These are phyloP conservation scores for Brachionus rubens DNA, from an alignment of 1,140 invertebrate species.

Conservation along the genomic window DNA sequence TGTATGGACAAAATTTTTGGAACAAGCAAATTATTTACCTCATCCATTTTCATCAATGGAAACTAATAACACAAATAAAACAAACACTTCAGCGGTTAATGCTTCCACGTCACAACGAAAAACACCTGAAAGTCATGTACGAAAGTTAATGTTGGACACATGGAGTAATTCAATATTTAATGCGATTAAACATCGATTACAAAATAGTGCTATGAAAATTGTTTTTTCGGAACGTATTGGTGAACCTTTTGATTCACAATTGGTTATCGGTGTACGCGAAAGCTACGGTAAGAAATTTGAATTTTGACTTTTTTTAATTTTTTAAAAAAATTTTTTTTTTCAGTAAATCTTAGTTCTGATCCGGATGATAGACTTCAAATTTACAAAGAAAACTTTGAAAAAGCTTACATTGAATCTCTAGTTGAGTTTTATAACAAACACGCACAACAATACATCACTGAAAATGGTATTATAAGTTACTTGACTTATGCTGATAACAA, in stretches of 20 bases:
- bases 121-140: conserved; percentile 34
- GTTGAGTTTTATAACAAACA: conserved; percentile 87
- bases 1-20: conserved; percentile 96
- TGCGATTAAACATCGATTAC: conserved; percentile 84
- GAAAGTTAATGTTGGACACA: conserved; percentile 88
- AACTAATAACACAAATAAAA: conserved; percentile 47
- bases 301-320: neutral
- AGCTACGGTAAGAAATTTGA: conserved; percentile 74
- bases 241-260: conserved; percentile 91
- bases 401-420: conserved; percentile 86
- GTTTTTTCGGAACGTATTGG: conserved; percentile 92
- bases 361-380: conserved; percentile 86
- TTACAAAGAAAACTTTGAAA: conserved; percentile 93
- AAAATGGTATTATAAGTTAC: conserved; percentile 85
- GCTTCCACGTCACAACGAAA: neutral
- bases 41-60: conserved; percentile 91
- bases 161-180: conserved; percentile 97
- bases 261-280: conserved; percentile 92
- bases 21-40: conserved; percentile 91
- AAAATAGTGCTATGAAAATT: conserved; percentile 94
- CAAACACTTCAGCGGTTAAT: conserved; percentile 64
- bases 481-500: conserved; percentile 94
- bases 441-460: conserved; percentile 79
- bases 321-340: conserved; percentile 53
- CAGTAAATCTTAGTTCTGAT: conserved; percentile 93